A percentile compares a stretch with the other conserved stretches of the same genome.
Evolutionary conservation across 2,888 invertebrate genomes (phyloP).

Genomic region (Drosophila maculinotata): DNA sequence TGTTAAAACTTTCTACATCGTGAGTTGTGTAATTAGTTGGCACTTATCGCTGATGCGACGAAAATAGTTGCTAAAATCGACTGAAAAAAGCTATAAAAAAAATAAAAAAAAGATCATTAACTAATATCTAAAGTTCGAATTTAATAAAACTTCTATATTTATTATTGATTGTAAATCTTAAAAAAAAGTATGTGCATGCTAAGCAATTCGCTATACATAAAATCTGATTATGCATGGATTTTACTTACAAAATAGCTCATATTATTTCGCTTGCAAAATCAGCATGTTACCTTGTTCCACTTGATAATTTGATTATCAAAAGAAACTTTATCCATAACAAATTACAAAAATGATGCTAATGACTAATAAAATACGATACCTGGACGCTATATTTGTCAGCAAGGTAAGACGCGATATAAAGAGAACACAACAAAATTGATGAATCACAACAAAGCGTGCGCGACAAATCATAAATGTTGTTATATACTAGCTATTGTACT

Average conservation of each 20-base stretch:
- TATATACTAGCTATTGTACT: constrained; percentile 4
- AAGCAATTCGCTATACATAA: too few species aligned
- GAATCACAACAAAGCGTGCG: constrained; percentile 53
- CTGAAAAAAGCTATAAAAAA: not conserved
- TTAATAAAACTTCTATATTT: not conserved
- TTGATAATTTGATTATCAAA: constrained; percentile 55
- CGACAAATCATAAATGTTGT: constrained; percentile 29
- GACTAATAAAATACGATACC: constrained; percentile 54
- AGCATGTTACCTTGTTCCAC: constrained; percentile 35
- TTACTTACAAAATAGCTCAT: not conserved
- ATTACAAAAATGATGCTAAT: constrained; percentile 34
- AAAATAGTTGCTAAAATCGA: constrained; percentile 22
- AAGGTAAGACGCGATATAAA: constrained; percentile 34
- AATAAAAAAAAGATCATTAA: too few species aligned
- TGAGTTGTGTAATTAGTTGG: constrained; percentile 41
- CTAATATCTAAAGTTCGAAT: too few species aligned
- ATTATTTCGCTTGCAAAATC: constrained; percentile 5
- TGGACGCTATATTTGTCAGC: constrained; percentile 34
- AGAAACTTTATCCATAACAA: constrained; percentile 31
- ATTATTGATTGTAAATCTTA: not conserved
- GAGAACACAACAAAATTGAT: constrained; percentile 38
- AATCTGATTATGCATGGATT: not conserved
- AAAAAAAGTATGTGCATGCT: not conserved
- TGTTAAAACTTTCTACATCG: constrained; percentile 56
- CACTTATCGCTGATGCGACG: constrained; percentile 54